Base-by-base conservation (phyloP, 2,113 vertebrate genomes). In the Orientallactaga bullata region DNA sequence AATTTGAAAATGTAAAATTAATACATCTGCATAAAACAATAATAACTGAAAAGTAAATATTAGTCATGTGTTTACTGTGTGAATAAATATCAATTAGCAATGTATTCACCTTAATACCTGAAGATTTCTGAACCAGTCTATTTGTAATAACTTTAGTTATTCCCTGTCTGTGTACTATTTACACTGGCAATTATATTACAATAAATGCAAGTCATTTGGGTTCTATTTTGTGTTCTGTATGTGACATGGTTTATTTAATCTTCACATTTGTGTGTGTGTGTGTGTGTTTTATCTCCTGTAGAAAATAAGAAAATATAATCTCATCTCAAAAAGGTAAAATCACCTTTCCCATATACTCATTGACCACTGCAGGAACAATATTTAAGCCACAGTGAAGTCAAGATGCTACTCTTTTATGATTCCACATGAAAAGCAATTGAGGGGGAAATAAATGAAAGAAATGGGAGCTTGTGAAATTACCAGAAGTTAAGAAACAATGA, bases 31-130 rank as follows among this genome's bases (percentile, higher is more conserved):
- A 81, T 1, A 85, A 81, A 91, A 87, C 35, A 87, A 65, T 17
- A 91, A 30, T 37, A 81, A 23, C 42, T 69, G 71, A 47, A 90
- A 94, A 90, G 42, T 66, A 77, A 90, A 60, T 18, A 81, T 84
- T 39, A 42, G 21, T 51, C 23, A 82, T 73, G 74, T 20, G n/a
- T 77, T 94, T 77, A 63, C 68, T 68, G 1, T 35, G 47, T 76
- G 78, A 79, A 89, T 47, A 32, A 72, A 71, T 21, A 88, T 26
- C 24, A 89, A 77, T 73, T 83, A 73, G 42, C 35, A 80, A 78
- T 95, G 51, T 68, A 21, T n/a, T 90, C 17, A 89, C 24, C 39
- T 78, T 68, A 85, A 78, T 71, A 39, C 42, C 35, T 32, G 7
- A 0, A 39, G 80, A 84, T 35, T 85, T 86, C n/a, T 83, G 61